Evolutionary conservation across 2,113 vertebrate species (phyloP), one percentile per base, ranked within the genome.

Genomic region (Menidia beryllina): DNA sequence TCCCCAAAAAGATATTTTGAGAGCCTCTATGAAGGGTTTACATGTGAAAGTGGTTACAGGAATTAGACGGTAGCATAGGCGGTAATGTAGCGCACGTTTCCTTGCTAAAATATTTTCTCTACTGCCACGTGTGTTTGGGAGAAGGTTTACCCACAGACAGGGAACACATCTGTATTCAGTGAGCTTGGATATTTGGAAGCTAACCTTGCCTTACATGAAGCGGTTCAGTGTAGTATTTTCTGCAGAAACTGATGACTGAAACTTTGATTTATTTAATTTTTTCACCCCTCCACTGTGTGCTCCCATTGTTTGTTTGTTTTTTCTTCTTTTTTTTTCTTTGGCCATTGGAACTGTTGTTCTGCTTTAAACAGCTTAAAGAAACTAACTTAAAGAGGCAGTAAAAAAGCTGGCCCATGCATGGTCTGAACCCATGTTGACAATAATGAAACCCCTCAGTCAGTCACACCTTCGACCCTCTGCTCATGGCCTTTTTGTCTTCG

Each of bases 81-180:
- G 75, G 61, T 56, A 47, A 39, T 52, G 50, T 20, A 36, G 65
- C 56, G 66, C 38, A 67, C 61, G 74, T 63, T 65, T 58, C 39
- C 59, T 51, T 61, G 17, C 68, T 67, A 60, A 80, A 71, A 71
- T 75, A 60, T 77, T 67, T 74, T 71, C 52, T 70, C 64, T 60
- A 57, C 49, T 48, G 69, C 62, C 49, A 60, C 58, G 63, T 65
- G 69, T 67, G 60, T 74, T 64, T 72, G 61, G 57, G 52, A 70
- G 72, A 62, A 24, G 69, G 19, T 78, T 83, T 61, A 25, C 43
- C 59, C 79, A 67, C 59, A 83, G 71, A 80, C 59, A 23, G 24
- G n/a, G 26, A 65, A 36, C 58, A 66, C 52, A 76, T 76, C 39
- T 83, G 51, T 72, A 41, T 56, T 71, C 54, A 54, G 68, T 63